phyloP scores from a whole-genome alignment of 2,797 vertebrate species.

The Sparidentex hasta region DNA sequence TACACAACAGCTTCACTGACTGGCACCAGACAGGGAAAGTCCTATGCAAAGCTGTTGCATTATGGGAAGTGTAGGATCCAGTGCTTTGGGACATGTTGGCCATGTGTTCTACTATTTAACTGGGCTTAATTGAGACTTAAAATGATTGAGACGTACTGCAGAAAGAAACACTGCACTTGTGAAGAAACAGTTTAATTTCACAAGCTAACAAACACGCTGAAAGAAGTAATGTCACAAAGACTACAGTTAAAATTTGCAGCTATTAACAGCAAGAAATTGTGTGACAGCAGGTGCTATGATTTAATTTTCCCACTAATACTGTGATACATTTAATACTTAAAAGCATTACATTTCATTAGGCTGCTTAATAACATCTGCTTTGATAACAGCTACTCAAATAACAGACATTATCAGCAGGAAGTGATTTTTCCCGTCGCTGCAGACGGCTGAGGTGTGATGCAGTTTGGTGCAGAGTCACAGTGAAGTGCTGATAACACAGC shows the following conservation, averaged over 20 bases:
- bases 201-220: background rate
- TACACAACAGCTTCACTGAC: conserved; percentile 50
- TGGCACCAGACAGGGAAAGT: background rate
- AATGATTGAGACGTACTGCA: background rate
- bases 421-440: conserved; percentile 27
- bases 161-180: too few species aligned
- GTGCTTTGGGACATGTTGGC: background rate
- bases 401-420: conserved; percentile 31
- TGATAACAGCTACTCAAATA: conserved; percentile 17
- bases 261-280: background rate
- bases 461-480: conserved; percentile 44
- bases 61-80: background rate
- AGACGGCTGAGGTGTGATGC: conserved; percentile 39
- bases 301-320: background rate
- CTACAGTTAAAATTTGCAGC: background rate
- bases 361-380: conserved; percentile 23
- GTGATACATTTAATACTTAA: conserved; percentile 16
- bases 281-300: background rate
- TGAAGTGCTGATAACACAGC: conserved; percentile 53
- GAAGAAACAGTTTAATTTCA: too few species aligned
- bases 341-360: background rate
- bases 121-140: background rate
- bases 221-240: background rate
- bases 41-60: background rate
- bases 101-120: background rate